Conservation (phyloP, 2,797 vertebrate genomes). For the Danio kyathit region DNA sequence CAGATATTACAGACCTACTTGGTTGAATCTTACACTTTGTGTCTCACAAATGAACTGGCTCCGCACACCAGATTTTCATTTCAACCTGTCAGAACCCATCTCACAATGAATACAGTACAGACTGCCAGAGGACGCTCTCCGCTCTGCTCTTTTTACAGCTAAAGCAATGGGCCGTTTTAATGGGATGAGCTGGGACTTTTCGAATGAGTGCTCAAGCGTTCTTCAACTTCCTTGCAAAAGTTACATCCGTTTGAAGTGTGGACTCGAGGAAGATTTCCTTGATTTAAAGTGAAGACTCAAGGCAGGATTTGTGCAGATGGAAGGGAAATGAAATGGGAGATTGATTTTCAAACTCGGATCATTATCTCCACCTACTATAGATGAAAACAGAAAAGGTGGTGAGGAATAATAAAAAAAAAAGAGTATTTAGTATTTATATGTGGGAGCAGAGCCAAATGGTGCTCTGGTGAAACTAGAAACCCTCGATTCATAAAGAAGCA, state of each 20-base stretch:
- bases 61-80: constrained; percentile 70
- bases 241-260: constrained; percentile 66
- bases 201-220: constrained; percentile 64
- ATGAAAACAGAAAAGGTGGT: background rate
- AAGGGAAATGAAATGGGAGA: constrained; percentile 44
- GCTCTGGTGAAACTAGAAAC: constrained; percentile 53
- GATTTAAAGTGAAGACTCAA: constrained; percentile 72
- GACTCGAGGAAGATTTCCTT: constrained; percentile 68
- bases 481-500: constrained; percentile 28
- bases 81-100: constrained; percentile 67
- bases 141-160: constrained; percentile 57
- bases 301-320: constrained; percentile 61
- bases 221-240: constrained; percentile 55
- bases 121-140: constrained; percentile 70
- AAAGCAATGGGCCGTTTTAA: constrained; percentile 79
- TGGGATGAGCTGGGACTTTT: constrained; percentile 72
- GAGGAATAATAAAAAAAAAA: background rate
- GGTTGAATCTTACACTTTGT: constrained; percentile 71
- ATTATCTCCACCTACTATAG: constrained; percentile 66
- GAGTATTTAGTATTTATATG: constrained; percentile 5
- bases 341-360: constrained; percentile 62
- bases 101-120: constrained; percentile 72
- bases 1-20: constrained; percentile 46
- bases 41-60: constrained; percentile 63
- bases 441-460: background rate